A percentile compares a stretch with the other conserved stretches of the same genome.
phyloP scores from a whole-genome alignment of 2,888 invertebrate genomes.

The Monoplex corrugatus region DNA sequence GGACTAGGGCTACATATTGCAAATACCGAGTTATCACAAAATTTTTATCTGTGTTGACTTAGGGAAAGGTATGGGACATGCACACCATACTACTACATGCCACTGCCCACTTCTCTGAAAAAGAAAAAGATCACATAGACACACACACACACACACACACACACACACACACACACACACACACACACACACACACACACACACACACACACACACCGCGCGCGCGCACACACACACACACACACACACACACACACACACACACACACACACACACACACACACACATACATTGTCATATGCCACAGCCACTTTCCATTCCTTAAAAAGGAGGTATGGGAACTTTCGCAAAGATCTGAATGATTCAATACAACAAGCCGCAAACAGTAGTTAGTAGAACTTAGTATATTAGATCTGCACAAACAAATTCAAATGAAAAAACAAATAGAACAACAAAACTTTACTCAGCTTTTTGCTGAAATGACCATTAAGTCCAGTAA shows the following conservation, averaged over 20 bases:
- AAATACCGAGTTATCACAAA: no score
- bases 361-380: not conserved
- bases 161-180: not conserved
- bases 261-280: not conserved
- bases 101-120: no score
- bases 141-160: not conserved
- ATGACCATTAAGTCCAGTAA: no score
- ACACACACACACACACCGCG: constrained; percentile 18
- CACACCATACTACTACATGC: not conserved
- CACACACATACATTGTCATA: not conserved
- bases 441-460: not conserved
- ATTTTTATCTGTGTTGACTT: not conserved
- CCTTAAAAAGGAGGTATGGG: not conserved
- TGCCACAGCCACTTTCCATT: no score
- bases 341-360: not conserved
- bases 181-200: not conserved
- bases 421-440: not conserved
- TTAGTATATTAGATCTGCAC: not conserved
- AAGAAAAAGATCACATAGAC: no score
- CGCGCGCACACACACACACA: not conserved
- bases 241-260: not conserved
- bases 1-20: no score
- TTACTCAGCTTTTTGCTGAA: no score
- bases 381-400: not conserved
- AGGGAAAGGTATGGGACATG: not conserved